Evolutionary conservation across 1,140 invertebrate genomes (phyloP).

Genomic region (Conus betulinus): DNA sequence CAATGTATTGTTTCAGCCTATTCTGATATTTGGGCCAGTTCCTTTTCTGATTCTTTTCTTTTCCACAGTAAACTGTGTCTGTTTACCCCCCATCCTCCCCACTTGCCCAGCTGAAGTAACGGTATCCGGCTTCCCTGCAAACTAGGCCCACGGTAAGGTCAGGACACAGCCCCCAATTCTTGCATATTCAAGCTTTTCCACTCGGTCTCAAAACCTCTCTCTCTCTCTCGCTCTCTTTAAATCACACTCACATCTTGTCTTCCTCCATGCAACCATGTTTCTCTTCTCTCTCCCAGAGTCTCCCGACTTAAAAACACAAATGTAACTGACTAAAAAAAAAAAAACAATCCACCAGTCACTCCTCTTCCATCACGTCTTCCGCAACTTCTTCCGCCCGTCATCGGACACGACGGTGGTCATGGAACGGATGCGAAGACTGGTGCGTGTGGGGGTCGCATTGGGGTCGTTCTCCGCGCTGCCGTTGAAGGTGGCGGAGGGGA

Average conservation of each 20-base stretch:
- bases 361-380: conserved; percentile 51
- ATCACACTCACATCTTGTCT: not conserved
- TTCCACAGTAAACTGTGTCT: too few species aligned
- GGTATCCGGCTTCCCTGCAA: too few species aligned
- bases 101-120: too few species aligned
- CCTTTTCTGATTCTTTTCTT: too few species aligned
- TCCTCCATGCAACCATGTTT: not conserved
- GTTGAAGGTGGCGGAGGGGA: conserved; percentile 5
- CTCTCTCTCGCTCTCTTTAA: not conserved
- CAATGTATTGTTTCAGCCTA: too few species aligned
- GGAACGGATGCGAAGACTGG: conserved; percentile 63
- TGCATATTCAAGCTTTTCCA: not conserved
- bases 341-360: not conserved
- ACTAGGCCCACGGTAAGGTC: too few species aligned
- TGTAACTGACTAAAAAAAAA: not conserved
- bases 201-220: too few species aligned
- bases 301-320: not conserved
- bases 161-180: not conserved
- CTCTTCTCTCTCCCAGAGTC: not conserved
- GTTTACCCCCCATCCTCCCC: too few species aligned
- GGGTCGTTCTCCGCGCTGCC: conserved; percentile 22
- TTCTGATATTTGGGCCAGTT: too few species aligned
- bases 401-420: conserved; percentile 63
- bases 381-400: conserved; percentile 58
- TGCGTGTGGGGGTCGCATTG: conserved; percentile 53